phyloP scores from a whole-genome alignment of 1,140 invertebrate genomes.

The Drosophila triauraria region DNA sequence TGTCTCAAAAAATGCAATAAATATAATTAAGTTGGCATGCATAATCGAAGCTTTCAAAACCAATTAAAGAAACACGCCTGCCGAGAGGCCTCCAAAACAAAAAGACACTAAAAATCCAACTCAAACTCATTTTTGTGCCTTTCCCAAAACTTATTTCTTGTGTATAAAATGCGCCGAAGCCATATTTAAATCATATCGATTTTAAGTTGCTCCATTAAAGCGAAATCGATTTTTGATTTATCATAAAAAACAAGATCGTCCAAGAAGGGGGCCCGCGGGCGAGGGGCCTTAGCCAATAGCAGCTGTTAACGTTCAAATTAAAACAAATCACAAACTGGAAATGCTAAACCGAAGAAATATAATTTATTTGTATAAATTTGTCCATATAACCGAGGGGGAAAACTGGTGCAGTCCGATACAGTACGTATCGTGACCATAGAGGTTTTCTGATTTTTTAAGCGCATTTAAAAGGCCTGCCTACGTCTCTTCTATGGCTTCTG shows the following conservation, averaged over 20 bases:
- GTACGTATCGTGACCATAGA: background rate
- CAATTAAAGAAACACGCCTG: conserved; percentile 63
- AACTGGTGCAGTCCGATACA: conserved; percentile 55
- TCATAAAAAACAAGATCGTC: conserved; percentile 53
- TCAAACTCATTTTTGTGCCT: conserved; percentile 35
- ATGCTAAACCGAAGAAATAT: conserved; percentile 66
- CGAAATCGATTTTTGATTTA: conserved; percentile 74
- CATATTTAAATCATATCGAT: conserved; percentile 72
- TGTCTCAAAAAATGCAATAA: conserved; percentile 22
- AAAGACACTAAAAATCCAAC: conserved; percentile 4
- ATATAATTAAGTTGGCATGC: conserved; percentile 43
- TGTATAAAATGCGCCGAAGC: conserved; percentile 29
- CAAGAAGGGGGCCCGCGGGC: background rate
- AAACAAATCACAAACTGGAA: conserved; percentile 67
- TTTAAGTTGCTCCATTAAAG: conserved; percentile 52
- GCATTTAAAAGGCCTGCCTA: conserved; percentile 45
- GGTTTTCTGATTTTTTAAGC: conserved; percentile 6
- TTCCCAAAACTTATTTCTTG: conserved; percentile 33
- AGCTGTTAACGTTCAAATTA: conserved; percentile 39
- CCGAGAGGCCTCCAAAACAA: conserved; percentile 57
- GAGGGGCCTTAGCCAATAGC: conserved; percentile 14
- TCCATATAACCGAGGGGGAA: conserved; percentile 18
- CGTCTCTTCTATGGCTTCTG: conserved; percentile 2
- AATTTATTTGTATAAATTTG: conserved; percentile 59
- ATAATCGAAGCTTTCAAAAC: conserved; percentile 69